Evolutionary conservation across 2,888 invertebrate species (phyloP), one percentile per base, ranked within the genome.

Genomic region (Pilophorus perplexus): DNA sequence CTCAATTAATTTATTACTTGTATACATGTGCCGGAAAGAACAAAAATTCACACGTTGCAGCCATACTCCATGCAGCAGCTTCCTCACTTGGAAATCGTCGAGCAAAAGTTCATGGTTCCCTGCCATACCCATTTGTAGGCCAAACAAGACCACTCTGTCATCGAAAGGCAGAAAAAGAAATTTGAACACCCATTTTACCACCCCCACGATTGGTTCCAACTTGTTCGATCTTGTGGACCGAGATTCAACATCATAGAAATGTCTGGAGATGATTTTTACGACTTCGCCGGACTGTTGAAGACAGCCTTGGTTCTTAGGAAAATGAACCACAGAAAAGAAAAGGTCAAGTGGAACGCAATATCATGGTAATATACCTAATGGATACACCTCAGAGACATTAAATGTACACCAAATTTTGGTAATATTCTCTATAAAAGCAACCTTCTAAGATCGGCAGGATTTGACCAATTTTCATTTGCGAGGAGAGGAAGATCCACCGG

Each of bases 191-290:
- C 42, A 20, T 4, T 42, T 42, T 42, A 42, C 8, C 42, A 42
- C 42, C 42, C 42, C 2, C 42, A 42, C 42, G 42, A 42, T 42
- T 42, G 42, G 42, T 42, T 14, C 14, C 42, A 42, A 42, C 16
- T 42, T 6, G 16, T 42, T 18, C 3, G 42, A 42, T 42, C 42
- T 42, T 42, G 42, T 20, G 42, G 42, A 42, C 42, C 42, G 16
- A 42, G 42, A 42, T 42, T 42, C 42, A 42, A 42, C 42, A 20
- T 42, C 14, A 42, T 6, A 42, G 42, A 42, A 14, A 42, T 42
- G 42, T 3, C 42, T 2, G 14, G 42, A 2, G 14, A 14, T 42
- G 3, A 42, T 42, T 42, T 42, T 42, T 42, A 42, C 42, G 42
- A 42, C 42, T 42, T 42, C 16, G 42, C 42, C 16, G n/a, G n/a